Evolutionary conservation across 2,113 vertebrate genomes (phyloP).

Genomic region (Rhea pennata): DNA sequence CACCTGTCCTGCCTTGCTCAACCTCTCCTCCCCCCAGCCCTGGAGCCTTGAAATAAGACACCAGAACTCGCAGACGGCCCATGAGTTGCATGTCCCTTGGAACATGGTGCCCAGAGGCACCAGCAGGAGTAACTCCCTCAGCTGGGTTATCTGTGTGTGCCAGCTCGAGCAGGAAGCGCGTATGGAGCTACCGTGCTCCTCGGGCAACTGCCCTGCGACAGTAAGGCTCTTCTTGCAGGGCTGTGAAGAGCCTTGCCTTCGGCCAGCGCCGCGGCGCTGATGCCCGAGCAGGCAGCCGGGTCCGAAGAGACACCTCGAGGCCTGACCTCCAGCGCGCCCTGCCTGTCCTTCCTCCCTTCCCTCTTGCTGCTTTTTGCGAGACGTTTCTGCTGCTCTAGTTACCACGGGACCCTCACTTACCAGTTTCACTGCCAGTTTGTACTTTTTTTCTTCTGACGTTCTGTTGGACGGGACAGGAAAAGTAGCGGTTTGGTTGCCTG

Average conservation of each 20-base stretch:
- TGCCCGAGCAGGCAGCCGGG: neutral
- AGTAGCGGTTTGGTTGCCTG: neutral
- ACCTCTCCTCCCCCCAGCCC: too few species aligned
- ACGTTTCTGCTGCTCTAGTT: neutral
- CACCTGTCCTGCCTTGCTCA: neutral
- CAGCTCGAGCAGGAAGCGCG: neutral
- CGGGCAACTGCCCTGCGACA: neutral
- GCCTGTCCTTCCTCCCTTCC: neutral
- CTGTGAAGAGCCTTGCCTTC: too few species aligned
- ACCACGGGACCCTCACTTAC: slow-evolving; percentile 37
- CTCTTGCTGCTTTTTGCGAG: neutral
- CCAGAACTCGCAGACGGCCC: neutral
- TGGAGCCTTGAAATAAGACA: rapidly evolving
- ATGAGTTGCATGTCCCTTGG: rapidly evolving
- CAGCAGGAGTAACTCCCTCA: neutral
- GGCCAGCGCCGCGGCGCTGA: neutral
- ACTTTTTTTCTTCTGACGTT: neutral
- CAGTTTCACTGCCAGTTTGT: slow-evolving; percentile 81
- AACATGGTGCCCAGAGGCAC: neutral
- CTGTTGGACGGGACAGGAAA: neutral
- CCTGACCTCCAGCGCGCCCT: neutral
- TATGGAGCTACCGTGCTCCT: neutral
- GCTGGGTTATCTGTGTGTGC: neutral
- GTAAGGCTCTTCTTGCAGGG: neutral
- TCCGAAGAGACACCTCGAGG: neutral